Percentiles rank a stretch among this genome's conserved stretches.
These are phyloP conservation scores for Achatina immaculata DNA, from an alignment of 1,140 invertebrate species.

Conservation along the genomic window DNA sequence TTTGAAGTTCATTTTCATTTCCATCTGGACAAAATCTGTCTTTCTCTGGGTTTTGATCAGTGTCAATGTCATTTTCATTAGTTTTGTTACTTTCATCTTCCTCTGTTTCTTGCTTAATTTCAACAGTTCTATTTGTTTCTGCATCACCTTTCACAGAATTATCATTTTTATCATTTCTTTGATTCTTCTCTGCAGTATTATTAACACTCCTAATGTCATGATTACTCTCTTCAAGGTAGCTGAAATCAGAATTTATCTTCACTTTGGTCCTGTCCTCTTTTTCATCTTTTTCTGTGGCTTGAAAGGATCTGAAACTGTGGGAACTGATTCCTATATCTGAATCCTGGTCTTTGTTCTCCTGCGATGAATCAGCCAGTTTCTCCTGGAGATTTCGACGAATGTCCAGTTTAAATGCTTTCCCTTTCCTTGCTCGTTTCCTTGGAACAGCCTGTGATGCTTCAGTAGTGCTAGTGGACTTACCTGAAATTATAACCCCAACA, in stretches of 20 bases:
- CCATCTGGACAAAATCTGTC: background rate
- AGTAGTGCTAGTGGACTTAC: background rate
- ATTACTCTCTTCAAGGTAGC: too few relatives aligned
- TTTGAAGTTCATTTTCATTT: constrained; percentile 21
- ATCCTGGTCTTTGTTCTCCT: constrained; percentile 46
- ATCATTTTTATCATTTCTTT: too few relatives aligned
- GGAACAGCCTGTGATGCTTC: constrained; percentile 39
- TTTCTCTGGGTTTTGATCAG: background rate
- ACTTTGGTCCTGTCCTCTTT: background rate
- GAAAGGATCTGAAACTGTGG: background rate
- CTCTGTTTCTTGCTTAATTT: background rate
- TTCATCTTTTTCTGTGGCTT: background rate
- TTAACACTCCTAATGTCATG: too few relatives aligned
- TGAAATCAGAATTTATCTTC: too few relatives aligned
- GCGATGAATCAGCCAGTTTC: constrained; percentile 46
- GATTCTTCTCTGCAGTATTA: too few relatives aligned
- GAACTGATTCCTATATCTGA: constrained; percentile 29
- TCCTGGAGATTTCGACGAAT: constrained; percentile 73
- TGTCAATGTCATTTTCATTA: constrained; percentile 21
- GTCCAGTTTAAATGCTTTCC: constrained; percentile 83
- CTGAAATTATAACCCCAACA: background rate
- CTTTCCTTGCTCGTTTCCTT: constrained; percentile 81
- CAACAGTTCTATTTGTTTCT: background rate
- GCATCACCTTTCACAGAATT: background rate
- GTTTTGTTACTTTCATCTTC: background rate